Evolutionary conservation across 2,888 invertebrate species (phyloP).

Genomic region (Embidobia sp.): DNA sequence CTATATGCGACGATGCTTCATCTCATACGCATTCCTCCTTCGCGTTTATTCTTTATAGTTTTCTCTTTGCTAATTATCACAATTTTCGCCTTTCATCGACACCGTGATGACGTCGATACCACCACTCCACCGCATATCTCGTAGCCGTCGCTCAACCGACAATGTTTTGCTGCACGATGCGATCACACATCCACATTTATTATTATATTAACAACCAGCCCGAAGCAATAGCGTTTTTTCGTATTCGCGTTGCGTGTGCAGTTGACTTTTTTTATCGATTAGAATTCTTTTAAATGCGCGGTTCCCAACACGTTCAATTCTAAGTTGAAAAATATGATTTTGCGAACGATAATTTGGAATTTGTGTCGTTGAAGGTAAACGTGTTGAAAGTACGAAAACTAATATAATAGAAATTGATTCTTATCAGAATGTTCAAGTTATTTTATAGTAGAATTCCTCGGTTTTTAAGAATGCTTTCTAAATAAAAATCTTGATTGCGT

Average conservation of each 20-base stretch:
- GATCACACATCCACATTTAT: constrained; percentile 18
- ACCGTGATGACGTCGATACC: constrained; percentile 41
- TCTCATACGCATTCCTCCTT: constrained; percentile 37
- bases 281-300: too few relatives aligned
- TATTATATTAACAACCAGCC: constrained; percentile 26
- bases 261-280: too few relatives aligned
- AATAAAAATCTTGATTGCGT: too few relatives aligned
- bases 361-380: too few relatives aligned
- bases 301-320: too few relatives aligned
- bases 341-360: too few relatives aligned
- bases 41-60: constrained; percentile 67
- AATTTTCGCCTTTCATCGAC: constrained; percentile 72
- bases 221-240: constrained; percentile 32
- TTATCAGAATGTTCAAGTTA: too few relatives aligned
- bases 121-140: constrained; percentile 11
- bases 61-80: constrained; percentile 76
- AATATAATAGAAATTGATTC: too few relatives aligned
- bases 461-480: too few relatives aligned
- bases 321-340: too few relatives aligned
- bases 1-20: constrained; percentile 28
- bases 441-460: too few relatives aligned
- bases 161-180: constrained; percentile 39
- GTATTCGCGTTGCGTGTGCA: constrained; percentile 21
- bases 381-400: too few relatives aligned
- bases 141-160: constrained; percentile 29